Base-by-base conservation (phyloP, 2,113 vertebrate genomes). In the Rhizomys pruinosus region DNA sequence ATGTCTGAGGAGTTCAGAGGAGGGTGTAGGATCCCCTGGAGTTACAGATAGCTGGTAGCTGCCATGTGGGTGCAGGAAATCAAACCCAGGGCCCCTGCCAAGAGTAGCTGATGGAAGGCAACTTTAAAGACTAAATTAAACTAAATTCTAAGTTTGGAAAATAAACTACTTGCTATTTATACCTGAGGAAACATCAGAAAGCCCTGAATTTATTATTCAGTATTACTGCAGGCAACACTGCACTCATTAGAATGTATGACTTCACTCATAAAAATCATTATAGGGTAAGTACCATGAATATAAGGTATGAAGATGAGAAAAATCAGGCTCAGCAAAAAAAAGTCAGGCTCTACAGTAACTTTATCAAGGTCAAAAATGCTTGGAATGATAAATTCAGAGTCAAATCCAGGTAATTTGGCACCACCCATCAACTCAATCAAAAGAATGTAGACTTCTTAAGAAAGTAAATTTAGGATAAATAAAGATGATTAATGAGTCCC, bases 351-450 rank as follows among this genome's bases (percentile, higher is more conserved):
- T 66, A 84, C 27, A 94, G 8, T 55, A 61, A 92, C 7, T 32
- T 95, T 91, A 87, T 34, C 68, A 92, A 94, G 11, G 59, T 79
- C 27, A 94, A 95, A 96, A 71, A 92, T 68, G 44, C 10, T 90
- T 29, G 20, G 11, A 94, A 93, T 29, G 11, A 96, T 32, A 95
- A 92, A 93, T 23, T 88, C 17, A 87, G 23, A 87, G 79, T 64
- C 74, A 91, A 86, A 91, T 61, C 39, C 84, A 93, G 78, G 63
- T 84, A 94, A 92, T 61, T 32, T 87, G 88, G 74, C 20, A 78
- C 7, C n/a, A 91, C 69, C 2, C 57, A 78, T 76, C 17, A 72
- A 29, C 61, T 90, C 55, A 93, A 84, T 22, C n/a, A 76, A 78
- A 94, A 82, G 34, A 12, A 16, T 37, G 66, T 2, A 73, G 3